Percentiles rank a stretch among this genome's conserved stretches.
Evolutionary conservation across 2,113 vertebrate genomes (phyloP).

Genomic region (human (Homo sapiens)): GRCh38 chr6:40650501-40651000

Average conservation of each 20-base stretch:
- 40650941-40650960: accelerated
- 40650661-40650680: conserved; percentile 54
- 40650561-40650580: too few species aligned
- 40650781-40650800: not conserved
- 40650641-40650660: conserved; percentile 55
- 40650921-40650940: not conserved
- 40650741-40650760: not conserved
- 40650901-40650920: not conserved
- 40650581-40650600: not conserved
- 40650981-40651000: not conserved
- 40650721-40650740: not conserved
- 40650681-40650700: conserved; percentile 53
- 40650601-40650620: not conserved
- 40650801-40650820: not conserved
- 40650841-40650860: not conserved
- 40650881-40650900: not conserved
- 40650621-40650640: not conserved
- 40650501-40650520: not conserved
- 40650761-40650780: not conserved
- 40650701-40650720: not conserved
- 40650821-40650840: not conserved
- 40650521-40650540: accelerated
- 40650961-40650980: not conserved
- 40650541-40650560: not conserved
- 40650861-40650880: not conserved